Percentiles rank a stretch among this genome's conserved stretches.
Evolutionary conservation across 2,797 vertebrate species (phyloP).

Genomic region (Hirundo rustica): DNA sequence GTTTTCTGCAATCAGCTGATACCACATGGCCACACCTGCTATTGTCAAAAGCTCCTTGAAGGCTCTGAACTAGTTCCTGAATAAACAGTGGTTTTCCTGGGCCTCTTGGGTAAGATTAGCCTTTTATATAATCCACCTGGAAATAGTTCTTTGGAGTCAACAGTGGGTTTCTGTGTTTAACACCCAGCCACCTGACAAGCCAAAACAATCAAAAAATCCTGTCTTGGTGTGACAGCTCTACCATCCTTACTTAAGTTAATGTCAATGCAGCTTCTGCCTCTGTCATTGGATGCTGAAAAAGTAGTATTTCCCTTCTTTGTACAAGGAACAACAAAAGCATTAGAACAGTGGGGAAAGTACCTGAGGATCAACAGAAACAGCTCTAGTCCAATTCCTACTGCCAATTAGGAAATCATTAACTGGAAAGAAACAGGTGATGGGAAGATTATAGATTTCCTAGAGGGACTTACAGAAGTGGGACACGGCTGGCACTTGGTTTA

Average conservation of each 20-base stretch:
- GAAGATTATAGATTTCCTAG: background rate
- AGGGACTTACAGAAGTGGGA: background rate
- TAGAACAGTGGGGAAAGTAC: background rate
- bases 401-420: slow-evolving; percentile 8
- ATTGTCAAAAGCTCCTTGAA: background rate
- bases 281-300: background rate
- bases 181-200: background rate
- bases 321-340: background rate
- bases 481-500: background rate
- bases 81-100: background rate
- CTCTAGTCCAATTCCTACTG: background rate
- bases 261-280: background rate
- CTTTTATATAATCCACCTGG: background rate
- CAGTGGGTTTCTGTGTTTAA: background rate
- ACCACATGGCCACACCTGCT: background rate
- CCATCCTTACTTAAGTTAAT: background rate
- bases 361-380: background rate
- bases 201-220: background rate
- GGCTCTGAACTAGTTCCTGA: background rate
- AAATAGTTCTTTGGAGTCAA: background rate
- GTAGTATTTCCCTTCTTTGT: background rate
- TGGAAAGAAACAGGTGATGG: background rate
- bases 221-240: background rate
- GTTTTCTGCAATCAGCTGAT: background rate
- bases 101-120: background rate